Evolutionary conservation across 2,113 vertebrate species (phyloP).

Genomic region (Malurus melanocephalus): DNA sequence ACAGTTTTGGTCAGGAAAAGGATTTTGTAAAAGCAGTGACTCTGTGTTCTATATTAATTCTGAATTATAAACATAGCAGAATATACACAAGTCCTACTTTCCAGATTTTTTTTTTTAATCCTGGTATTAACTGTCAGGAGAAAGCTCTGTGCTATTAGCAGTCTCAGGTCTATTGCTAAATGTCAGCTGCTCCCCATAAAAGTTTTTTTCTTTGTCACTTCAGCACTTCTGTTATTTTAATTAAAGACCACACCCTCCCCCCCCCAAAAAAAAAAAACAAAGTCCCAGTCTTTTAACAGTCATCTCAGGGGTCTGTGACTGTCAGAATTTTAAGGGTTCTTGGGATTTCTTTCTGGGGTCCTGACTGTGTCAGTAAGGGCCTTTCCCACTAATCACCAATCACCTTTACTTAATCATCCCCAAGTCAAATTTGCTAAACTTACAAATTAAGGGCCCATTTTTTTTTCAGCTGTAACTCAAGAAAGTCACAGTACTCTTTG

Average conservation of each 20-base stretch:
- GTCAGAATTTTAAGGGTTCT: neutral
- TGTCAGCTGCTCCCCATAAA: neutral
- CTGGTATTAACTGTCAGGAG: neutral
- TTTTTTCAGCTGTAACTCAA: neutral
- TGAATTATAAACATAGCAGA: constrained; percentile 25
- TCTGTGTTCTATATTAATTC: constrained; percentile 22
- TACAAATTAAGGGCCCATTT: neutral
- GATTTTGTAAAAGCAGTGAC: neutral
- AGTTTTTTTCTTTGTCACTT: neutral
- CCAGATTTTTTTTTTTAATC: neutral
- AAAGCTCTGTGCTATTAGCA: neutral
- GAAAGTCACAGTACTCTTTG: neutral
- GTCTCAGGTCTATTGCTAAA: neutral
- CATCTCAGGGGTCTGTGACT: neutral
- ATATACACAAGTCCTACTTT: constrained; percentile 11
- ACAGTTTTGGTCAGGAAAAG: neutral
- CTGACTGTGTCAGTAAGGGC: neutral
- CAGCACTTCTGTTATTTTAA: neutral
- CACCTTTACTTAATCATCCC: neutral
- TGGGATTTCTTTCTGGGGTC: neutral
- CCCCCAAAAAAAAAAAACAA: too few species aligned
- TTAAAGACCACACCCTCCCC: neutral
- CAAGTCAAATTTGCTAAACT: neutral
- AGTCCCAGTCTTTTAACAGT: neutral
- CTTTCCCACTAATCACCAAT: neutral